phyloP scores from a whole-genome alignment of 2,113 vertebrate species.

The Rousettus leschenaultii region DNA sequence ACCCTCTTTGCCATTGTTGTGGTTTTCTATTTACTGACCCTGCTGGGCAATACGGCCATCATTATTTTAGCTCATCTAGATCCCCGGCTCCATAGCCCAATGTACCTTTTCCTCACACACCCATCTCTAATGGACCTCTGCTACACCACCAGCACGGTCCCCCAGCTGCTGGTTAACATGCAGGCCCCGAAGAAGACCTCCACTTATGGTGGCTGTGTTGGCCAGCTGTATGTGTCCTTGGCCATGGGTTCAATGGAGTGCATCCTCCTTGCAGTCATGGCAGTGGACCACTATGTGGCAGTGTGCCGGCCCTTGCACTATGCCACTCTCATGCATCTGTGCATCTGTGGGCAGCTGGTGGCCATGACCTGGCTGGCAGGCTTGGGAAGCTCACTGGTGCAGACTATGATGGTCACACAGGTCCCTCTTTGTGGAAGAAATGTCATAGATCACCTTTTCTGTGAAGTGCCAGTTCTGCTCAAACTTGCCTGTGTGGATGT shows the following conservation, averaged over 20 bases:
- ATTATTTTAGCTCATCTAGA: not conserved
- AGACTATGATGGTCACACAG: not conserved
- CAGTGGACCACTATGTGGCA: not conserved
- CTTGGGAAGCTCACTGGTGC: not conserved
- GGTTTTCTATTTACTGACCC: not conserved
- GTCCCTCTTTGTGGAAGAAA: not conserved
- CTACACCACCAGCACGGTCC: not conserved
- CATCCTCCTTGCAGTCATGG: not conserved
- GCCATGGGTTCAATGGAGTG: not conserved
- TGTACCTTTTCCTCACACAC: constrained; percentile 5
- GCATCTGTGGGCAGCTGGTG: not conserved
- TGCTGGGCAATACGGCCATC: not conserved
- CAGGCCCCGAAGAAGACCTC: not conserved
- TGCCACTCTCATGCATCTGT: not conserved
- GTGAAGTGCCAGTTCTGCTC: not conserved
- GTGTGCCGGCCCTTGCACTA: not conserved
- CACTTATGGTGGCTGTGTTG: not conserved
- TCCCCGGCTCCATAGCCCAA: not conserved
- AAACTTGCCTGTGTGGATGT: not conserved
- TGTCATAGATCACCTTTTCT: not conserved
- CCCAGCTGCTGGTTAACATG: not conserved
- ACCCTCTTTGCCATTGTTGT: not conserved
- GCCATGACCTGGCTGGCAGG: not conserved
- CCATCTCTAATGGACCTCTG: not conserved
- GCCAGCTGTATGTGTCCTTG: not conserved